Base-by-base conservation (phyloP, 2,888 invertebrate species). In the Lordiphosa andalusiaca region DNA sequence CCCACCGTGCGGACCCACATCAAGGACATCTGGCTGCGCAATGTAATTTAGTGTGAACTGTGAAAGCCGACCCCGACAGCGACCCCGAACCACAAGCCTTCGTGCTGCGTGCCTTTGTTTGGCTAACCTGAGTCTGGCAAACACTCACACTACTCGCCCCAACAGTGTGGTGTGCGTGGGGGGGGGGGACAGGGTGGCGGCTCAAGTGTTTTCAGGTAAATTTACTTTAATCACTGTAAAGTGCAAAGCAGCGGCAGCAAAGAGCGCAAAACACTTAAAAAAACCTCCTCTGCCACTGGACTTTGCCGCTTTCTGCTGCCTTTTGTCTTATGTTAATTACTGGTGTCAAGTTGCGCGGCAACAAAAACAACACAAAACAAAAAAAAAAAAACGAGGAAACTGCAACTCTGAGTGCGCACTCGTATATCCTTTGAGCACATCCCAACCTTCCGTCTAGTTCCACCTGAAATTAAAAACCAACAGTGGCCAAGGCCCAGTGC, bases 311-410 rank as follows among this genome's bases (percentile, higher is more conserved):
- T 9, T 48, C 37, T 9, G 16, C 63, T 66, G 67, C 60, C 81
- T 80, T 85, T 81, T 85, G 85, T 83, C 81, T 77, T 73, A 77
- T 71, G 82, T 73, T 85, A 81, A 81, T 81, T 85, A 85, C 80
- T 73, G 84, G 74, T 81, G 85, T 85, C 85, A 85, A 68, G 63
- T 72, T 56, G 52, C 67, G 48, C 42, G 59, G 59, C 60, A 57
- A 60, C 38, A 68, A 41, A 41, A 40, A 41, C 50, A 53, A 49
- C 44, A 64, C 21, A 47, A 37, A 21, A 67, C 35, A 30, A 58
- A 52, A 61, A 47, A 37, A 21, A 67, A 37, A 30, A 58, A 52
- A 61, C 55, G 58, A 77, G 44, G 59, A 67, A 65, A 71, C 77
- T 69, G 65, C 77, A 67, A 65, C 80, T 80, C 65, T 70, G 66